These are phyloP conservation scores for Epiblema foenella DNA, from an alignment of 2,888 invertebrate species.

Conservation along the genomic window DNA sequence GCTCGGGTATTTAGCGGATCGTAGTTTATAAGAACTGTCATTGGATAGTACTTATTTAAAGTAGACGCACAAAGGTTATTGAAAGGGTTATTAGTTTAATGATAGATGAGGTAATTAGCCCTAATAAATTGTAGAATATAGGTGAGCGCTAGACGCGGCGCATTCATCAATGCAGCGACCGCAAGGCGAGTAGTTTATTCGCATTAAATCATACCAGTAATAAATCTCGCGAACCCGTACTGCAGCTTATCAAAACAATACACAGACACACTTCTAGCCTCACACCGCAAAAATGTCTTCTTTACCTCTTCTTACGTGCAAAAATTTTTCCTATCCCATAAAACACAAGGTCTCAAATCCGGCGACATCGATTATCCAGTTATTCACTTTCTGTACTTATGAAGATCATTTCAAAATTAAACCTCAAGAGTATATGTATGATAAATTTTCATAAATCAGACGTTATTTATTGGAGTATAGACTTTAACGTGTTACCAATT, in stretches of 20 bases:
- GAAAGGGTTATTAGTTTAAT: slow-evolving; percentile 46
- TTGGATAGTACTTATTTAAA: slow-evolving; percentile 6
- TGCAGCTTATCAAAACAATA: slow-evolving; percentile 85
- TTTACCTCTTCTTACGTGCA: slow-evolving; percentile 53
- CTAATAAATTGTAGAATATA: slow-evolving; percentile 55
- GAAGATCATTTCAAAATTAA: slow-evolving; percentile 82
- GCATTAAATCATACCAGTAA: slow-evolving; percentile 83
- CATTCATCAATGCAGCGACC: slow-evolving; percentile 79
- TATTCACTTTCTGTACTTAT: slow-evolving; percentile 59
- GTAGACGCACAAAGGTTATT: slow-evolving; percentile 17
- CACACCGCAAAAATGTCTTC: slow-evolving; percentile 70
- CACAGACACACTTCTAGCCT: slow-evolving; percentile 81
- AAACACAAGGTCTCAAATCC: slow-evolving; percentile 67
- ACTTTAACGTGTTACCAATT: slow-evolving; percentile 81
- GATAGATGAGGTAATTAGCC: slow-evolving; percentile 49
- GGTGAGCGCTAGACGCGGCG: slow-evolving; percentile 73
- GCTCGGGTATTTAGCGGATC: slow-evolving; percentile 30
- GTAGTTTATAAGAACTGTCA: slow-evolving; percentile 29
- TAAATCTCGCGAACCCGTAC: slow-evolving; percentile 84
- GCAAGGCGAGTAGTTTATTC: slow-evolving; percentile 82
- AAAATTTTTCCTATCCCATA: slow-evolving; percentile 60
- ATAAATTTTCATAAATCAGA: slow-evolving; percentile 84
- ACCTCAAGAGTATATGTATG: slow-evolving; percentile 82
- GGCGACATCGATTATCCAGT: slow-evolving; percentile 54
- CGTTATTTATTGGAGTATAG: slow-evolving; percentile 82